These are phyloP conservation scores for Chelon auratus DNA, from an alignment of 2,797 vertebrate species.

Conservation along the genomic window DNA sequence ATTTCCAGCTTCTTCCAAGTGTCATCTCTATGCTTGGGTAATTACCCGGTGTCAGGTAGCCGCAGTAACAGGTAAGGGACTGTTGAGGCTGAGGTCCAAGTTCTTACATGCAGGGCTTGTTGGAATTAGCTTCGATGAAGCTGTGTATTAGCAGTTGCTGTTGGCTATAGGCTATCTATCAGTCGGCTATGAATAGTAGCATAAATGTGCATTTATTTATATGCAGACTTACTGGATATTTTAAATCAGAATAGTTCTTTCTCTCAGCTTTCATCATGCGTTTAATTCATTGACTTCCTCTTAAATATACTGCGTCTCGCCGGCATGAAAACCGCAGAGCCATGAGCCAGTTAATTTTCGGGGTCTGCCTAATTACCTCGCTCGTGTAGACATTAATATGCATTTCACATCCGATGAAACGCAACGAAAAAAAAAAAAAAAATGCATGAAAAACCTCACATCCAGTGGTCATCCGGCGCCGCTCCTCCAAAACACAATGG, in stretches of 20 bases:
- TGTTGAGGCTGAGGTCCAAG: conserved; percentile 17
- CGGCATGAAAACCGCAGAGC: not conserved
- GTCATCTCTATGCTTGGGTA: conserved; percentile 54
- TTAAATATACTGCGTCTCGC: not conserved
- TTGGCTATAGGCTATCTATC: not conserved
- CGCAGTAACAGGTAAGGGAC: conserved; percentile 53
- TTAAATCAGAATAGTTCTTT: no score
- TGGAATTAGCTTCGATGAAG: no score
- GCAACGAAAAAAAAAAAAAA: not conserved
- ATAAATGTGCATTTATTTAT: not conserved
- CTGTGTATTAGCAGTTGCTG: no score
- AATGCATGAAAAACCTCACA: not conserved
- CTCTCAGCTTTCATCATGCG: not conserved
- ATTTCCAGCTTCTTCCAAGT: conserved; percentile 52
- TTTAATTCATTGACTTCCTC: conserved; percentile 7
- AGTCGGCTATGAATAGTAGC: not conserved
- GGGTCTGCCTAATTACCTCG: conserved; percentile 20
- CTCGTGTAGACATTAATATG: conserved; percentile 4
- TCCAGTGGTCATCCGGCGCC: conserved; percentile 46
- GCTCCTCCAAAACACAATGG: conserved; percentile 31
- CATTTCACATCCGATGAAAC: conserved; percentile 1
- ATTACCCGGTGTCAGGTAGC: conserved; percentile 63
- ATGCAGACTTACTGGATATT: not conserved
- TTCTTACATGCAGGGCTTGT: not conserved
- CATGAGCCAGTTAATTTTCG: conserved; percentile 12